phyloP scores from a whole-genome alignment of 2,888 invertebrate genomes.

The Coenonympha glycerion region DNA sequence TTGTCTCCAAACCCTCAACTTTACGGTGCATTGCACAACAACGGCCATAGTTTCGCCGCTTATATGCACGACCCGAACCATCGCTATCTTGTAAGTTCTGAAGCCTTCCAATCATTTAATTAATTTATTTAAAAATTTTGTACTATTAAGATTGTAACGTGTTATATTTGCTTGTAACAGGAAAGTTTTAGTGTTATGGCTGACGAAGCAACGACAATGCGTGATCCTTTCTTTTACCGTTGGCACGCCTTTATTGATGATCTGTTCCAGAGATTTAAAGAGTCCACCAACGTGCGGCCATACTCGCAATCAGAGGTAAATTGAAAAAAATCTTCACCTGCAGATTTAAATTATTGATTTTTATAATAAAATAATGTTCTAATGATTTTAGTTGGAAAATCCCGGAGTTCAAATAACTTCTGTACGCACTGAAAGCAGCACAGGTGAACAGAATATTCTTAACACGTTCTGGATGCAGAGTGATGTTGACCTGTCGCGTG shows the following conservation, averaged over 20 bases:
- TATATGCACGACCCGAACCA: slow-evolving; percentile 84
- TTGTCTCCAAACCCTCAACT: slow-evolving; percentile 78
- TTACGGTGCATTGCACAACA: slow-evolving; percentile 84
- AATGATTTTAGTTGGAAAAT: slow-evolving; percentile 72
- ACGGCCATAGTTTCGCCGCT: slow-evolving; percentile 83
- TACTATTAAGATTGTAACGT: neutral
- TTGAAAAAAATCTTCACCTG: too few species aligned
- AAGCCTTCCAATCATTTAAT: neutral
- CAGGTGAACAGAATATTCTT: slow-evolving; percentile 73
- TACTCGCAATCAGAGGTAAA: slow-evolving; percentile 61
- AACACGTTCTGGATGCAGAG: slow-evolving; percentile 87
- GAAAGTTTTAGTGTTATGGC: slow-evolving; percentile 87
- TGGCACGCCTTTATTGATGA: slow-evolving; percentile 88
- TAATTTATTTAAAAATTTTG: neutral
- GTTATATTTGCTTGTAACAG: slow-evolving; percentile 47
- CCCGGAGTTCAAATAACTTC: slow-evolving; percentile 66
- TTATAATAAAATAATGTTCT: neutral
- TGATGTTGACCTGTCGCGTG: slow-evolving; percentile 85
- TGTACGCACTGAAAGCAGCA: slow-evolving; percentile 62
- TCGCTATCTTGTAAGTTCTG: slow-evolving; percentile 77
- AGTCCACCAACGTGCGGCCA: slow-evolving; percentile 50
- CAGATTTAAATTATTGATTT: neutral
- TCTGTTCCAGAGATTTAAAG: slow-evolving; percentile 83
- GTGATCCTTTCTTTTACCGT: slow-evolving; percentile 90
- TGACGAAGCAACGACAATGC: slow-evolving; percentile 88